phyloP scores from a whole-genome alignment of 92 coral and sea anemone species.

The Umimayanthus kanabou region DNA sequence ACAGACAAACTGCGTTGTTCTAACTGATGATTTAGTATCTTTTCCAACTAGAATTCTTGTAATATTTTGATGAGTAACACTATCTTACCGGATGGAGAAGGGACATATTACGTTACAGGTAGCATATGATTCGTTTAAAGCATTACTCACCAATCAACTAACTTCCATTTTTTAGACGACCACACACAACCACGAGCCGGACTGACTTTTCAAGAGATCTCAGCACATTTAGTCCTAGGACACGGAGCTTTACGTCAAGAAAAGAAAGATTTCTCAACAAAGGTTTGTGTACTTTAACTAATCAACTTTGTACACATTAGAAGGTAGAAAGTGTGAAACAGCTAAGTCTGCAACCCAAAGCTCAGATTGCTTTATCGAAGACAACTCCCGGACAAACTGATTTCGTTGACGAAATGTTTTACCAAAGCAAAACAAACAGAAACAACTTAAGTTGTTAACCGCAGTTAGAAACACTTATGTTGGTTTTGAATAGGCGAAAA shows the following conservation, averaged over 20 bases:
- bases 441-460: neutral
- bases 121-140: slow-evolving; percentile 2
- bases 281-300: slow-evolving; percentile 9
- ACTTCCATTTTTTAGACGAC: slow-evolving; percentile 22
- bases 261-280: neutral
- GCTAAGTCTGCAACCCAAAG: neutral
- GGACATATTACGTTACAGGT: slow-evolving; percentile 26
- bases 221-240: neutral
- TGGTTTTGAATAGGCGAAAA: neutral
- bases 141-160: slow-evolving; percentile 26
- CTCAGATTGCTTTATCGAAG: neutral
- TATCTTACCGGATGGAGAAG: slow-evolving; percentile 21
- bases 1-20: slow-evolving; percentile 18
- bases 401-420: neutral
- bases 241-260: neutral
- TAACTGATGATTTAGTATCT: neutral
- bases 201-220: neutral
- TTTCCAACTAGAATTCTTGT: slow-evolving; percentile 15
- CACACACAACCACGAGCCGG: slow-evolving; percentile 20
- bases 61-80: slow-evolving; percentile 22
- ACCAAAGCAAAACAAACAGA: slow-evolving; percentile 5
- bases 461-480: neutral
- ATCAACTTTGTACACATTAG: neutral
- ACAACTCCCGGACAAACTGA: neutral
- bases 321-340: neutral